These are phyloP conservation scores for Indicator maculatus DNA, from an alignment of 2,113 vertebrate species.

Conservation along the genomic window DNA sequence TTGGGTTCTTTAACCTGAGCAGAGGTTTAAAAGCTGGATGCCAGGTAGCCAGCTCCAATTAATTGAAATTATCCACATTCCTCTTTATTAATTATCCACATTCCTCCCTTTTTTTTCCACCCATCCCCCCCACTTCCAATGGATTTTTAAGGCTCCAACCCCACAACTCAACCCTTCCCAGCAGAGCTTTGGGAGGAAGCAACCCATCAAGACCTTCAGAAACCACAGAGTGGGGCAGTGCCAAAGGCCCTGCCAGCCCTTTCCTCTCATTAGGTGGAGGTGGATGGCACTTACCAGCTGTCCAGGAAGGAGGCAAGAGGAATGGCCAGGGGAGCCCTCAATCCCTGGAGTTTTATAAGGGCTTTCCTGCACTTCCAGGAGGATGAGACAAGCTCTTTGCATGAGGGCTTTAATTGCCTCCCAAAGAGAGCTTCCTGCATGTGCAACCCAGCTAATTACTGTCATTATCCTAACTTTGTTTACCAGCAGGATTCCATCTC, in stretches of 20 bases:
- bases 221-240: neutral
- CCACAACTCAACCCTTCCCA: neutral
- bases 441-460: conserved; percentile 35
- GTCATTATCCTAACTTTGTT: conserved; percentile 10
- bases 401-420: conserved; percentile 8
- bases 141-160: no score
- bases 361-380: neutral
- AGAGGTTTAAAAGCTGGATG: no score
- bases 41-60: no score
- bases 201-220: neutral
- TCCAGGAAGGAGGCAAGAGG: neutral
- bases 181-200: neutral
- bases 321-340: neutral
- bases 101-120: no score
- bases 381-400: neutral
- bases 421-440: conserved; percentile 25
- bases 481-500: neutral
- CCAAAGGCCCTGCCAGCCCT: no score
- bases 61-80: no score
- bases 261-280: neutral
- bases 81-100: no score
- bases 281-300: neutral
- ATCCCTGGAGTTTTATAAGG: conserved; percentile 16
- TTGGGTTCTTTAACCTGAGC: no score
- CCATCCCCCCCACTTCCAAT: no score